Conservation (phyloP, 2,113 vertebrate species). For the Channa argus region DNA sequence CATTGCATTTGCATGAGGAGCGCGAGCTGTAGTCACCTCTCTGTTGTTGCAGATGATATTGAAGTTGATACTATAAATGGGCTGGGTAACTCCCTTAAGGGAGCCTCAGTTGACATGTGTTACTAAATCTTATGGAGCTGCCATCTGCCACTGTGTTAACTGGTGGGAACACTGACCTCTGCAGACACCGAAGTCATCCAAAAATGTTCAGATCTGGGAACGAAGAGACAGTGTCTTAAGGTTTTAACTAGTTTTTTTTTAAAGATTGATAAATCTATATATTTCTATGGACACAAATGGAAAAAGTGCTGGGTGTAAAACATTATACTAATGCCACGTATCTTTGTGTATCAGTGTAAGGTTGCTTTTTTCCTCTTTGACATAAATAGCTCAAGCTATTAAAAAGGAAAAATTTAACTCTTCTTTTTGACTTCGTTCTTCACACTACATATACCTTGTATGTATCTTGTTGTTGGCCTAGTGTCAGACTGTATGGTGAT, state of each 20-base stretch:
- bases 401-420: slow-evolving; percentile 3
- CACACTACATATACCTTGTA: slow-evolving; percentile 18
- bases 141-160: slow-evolving; percentile 83
- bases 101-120: slow-evolving; percentile 82
- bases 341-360: background rate
- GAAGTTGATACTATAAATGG: slow-evolving; percentile 84
- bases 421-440: slow-evolving; percentile 25
- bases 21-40: slow-evolving; percentile 62
- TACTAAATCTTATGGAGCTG: slow-evolving; percentile 84
- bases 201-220: slow-evolving; percentile 69
- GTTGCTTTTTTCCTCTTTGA: background rate
- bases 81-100: slow-evolving; percentile 77
- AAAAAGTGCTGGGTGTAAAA: background rate
- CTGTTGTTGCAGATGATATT: slow-evolving; percentile 73
- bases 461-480: slow-evolving; percentile 52
- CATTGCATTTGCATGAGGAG: slow-evolving; percentile 59
- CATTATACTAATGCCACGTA: background rate
- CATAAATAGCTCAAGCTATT: slow-evolving; percentile 6
- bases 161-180: slow-evolving; percentile 80
- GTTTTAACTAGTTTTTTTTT: slow-evolving; percentile 6
- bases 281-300: slow-evolving; percentile 5
- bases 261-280: background rate
- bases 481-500: slow-evolving; percentile 75
- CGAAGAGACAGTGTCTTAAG: slow-evolving; percentile 6
- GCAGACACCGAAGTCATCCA: slow-evolving; percentile 76